Evolutionary conservation across 2,888 invertebrate species (phyloP), one percentile per base, ranked within the genome.

Genomic region (Leucophora obtusa): DNA sequence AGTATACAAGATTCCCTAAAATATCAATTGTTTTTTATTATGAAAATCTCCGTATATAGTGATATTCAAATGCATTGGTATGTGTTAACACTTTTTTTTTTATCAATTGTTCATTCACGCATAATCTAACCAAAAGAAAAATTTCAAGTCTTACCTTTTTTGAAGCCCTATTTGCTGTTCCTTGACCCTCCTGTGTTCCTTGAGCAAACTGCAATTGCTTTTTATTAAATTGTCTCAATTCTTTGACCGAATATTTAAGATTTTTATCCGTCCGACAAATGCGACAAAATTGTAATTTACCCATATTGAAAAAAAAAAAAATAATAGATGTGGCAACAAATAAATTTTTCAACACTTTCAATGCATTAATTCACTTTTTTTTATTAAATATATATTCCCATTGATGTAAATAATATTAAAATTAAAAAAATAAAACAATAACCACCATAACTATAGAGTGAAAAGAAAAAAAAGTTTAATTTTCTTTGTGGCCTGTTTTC

Each of bases 181-280:
- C 51, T 71, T 68, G 77, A 43, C 60, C 74, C 56, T 62, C 33
- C 21, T 72, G 76, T 4, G 53, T 21, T 6, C 65, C 60, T 21
- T 81, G 68, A 6, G 71, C 73, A 15, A 74, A 51, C 17, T 75
- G 50, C 9, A 72, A 69, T 43, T 82, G 80, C 11, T 74, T 81
- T 71, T 83, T 82, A 54, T 82, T 80, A 28, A 82, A 60, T 62
- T 83, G 69, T 11, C 83, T 79, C 53, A 85, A 59, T 54, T 84
- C 76, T 51, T 83, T 82, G n/a, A 66, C 47, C 0, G 83, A 81
- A 72, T 83, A 85, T 79, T 85, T 85, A 1, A 85, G 75, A 83
- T 85, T 84, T 10, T 79, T 79, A 75, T 83, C 82, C 18, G 83
- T 83, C 11, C 85, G 83, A 50, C 85, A 85, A 70, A 85, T 84